Percentiles rank a stretch among this genome's conserved stretches.
Conservation (phyloP, 23 tunicate species). For the Styela clava region DNA sequence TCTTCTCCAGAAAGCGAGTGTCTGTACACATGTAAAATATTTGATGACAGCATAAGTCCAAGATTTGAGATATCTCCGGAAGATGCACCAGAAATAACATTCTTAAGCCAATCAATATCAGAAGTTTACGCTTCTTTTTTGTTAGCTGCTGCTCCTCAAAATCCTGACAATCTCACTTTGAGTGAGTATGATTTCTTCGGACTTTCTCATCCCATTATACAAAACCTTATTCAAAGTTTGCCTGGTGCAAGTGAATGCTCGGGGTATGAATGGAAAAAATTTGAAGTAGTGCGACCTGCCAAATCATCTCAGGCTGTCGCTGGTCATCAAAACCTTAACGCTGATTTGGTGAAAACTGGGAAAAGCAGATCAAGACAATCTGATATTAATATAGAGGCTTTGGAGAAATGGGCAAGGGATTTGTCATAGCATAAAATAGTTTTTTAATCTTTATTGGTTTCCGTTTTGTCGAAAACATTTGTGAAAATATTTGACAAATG, state of each 20-base stretch:
- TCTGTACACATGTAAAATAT: slow-evolving; percentile 28
- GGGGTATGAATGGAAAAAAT: slow-evolving; percentile 21
- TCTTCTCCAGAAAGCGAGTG: slow-evolving; percentile 1
- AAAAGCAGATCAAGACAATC: slow-evolving; percentile 5
- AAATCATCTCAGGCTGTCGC: neutral
- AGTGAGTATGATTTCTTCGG: slow-evolving; percentile 20
- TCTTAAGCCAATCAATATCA: slow-evolving; percentile 7
- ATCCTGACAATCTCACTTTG: neutral
- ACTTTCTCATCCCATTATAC: slow-evolving; percentile 15
- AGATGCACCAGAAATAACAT: slow-evolving; percentile 13
- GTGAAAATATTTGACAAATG: too few relatives aligned
- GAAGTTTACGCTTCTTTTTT: slow-evolving; percentile 7
- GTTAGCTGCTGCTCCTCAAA: neutral
- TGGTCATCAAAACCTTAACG: neutral
- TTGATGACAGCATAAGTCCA: slow-evolving; percentile 15
- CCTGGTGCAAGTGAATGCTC: slow-evolving; percentile 14
- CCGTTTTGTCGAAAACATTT: too few relatives aligned
- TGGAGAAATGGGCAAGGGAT: slow-evolving; percentile 38
- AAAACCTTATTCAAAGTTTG: slow-evolving; percentile 29
- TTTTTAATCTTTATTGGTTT: too few relatives aligned
- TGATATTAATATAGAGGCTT: slow-evolving; percentile 30
- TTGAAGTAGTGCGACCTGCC: slow-evolving; percentile 14
- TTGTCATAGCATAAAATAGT: neutral
- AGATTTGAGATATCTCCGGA: slow-evolving; percentile 30
- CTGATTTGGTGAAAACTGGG: neutral